A percentile compares a stretch with the other conserved stretches of the same genome.
Evolutionary conservation across 2,797 vertebrate species (phyloP).

Genomic region (Pempheris klunzingeri): DNA sequence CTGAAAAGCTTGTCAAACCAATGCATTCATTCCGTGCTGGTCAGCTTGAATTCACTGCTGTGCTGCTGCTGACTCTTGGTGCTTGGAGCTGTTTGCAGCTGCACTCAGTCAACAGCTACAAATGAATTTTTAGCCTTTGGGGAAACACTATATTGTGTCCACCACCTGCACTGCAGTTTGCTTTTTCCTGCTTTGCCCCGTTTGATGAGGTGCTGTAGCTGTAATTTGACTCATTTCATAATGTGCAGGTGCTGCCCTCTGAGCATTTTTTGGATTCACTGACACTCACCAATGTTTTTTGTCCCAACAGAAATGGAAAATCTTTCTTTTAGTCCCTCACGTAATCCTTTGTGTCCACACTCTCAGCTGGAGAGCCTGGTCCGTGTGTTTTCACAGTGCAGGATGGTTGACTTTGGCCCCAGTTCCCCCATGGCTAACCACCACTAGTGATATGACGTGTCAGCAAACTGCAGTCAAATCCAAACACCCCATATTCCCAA

Average conservation of each 20-base stretch:
- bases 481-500: constrained; percentile 58
- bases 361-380: constrained; percentile 42
- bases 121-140: constrained; percentile 36
- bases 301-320: constrained; percentile 31
- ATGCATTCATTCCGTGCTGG: background rate
- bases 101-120: background rate
- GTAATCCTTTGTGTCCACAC: constrained; percentile 46
- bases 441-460: constrained; percentile 63
- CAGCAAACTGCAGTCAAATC: constrained; percentile 69
- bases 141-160: constrained; percentile 39
- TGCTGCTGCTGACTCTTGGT: constrained; percentile 34
- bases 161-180: constrained; percentile 39
- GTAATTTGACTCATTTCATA: constrained; percentile 46
- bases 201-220: constrained; percentile 56
- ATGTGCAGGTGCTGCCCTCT: constrained; percentile 46
- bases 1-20: constrained; percentile 11
- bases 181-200: constrained; percentile 29
- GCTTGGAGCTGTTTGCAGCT: constrained; percentile 51
- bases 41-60: constrained; percentile 20
- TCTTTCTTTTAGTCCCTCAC: constrained; percentile 28
- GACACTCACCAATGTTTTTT: constrained; percentile 22
- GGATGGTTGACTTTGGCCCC: constrained; percentile 78
- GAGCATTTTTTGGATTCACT: constrained; percentile 30
- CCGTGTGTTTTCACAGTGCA: constrained; percentile 65
- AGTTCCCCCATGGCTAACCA: constrained; percentile 36